Conservation (phyloP, 30 jellyfish, hydroid and myxozoan genomes). For the Chironex yamaguchii region DNA sequence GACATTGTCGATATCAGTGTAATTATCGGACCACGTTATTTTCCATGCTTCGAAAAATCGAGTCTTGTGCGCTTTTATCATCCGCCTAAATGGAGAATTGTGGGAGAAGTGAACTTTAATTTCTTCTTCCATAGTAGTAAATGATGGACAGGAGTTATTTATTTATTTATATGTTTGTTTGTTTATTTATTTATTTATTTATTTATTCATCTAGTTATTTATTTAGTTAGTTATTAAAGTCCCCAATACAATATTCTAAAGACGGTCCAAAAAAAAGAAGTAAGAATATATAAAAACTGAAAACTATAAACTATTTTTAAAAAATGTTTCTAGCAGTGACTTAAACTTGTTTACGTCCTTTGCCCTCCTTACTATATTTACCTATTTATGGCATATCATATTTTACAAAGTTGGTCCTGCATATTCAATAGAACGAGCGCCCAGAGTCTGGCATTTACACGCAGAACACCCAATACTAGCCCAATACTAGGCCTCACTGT, state of each 20-base stretch:
- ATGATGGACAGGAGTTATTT: too few species aligned
- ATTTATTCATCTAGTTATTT: too few species aligned
- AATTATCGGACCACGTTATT: too few species aligned
- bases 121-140: too few species aligned
- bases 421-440: constrained; percentile 17
- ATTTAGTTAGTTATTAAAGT: constrained; percentile 23
- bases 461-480: constrained; percentile 19
- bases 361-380: constrained; percentile 21
- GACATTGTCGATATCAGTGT: too few species aligned
- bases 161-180: too few species aligned
- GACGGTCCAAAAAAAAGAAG: constrained; percentile 9
- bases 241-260: constrained; percentile 24
- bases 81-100: too few species aligned
- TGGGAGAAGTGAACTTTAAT: too few species aligned
- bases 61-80: too few species aligned
- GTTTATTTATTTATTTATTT: too few species aligned
- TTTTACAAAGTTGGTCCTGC: constrained; percentile 50
- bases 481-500: constrained; percentile 33
- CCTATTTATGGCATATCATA: constrained; percentile 32
- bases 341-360: constrained; percentile 6
- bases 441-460: constrained; percentile 31
- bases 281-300: constrained; percentile 5
- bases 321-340: constrained; percentile 25
- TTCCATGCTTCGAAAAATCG: too few species aligned
- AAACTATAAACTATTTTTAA: constrained; percentile 18